Base-by-base conservation (phyloP, 2,888 invertebrate species). In the Leptinotarsa rubiginosa region DNA sequence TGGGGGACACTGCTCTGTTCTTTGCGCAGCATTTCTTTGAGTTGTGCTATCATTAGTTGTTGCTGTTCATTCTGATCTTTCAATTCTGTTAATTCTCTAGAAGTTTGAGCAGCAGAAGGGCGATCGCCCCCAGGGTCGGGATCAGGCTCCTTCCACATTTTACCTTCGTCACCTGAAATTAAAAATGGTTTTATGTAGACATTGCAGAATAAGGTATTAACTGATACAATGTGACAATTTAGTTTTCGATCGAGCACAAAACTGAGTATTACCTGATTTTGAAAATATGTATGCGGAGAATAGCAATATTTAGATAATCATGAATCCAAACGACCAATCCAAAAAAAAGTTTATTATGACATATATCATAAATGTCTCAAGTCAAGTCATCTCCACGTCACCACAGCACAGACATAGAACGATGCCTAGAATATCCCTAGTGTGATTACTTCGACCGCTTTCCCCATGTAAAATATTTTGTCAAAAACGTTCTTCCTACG, bases 1-100 rank as follows among this genome's bases (percentile, higher is more conserved):
- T 86, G 86, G 5, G 87, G 85, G 13, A 88, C 86, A 56, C 79
- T 84, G 50, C 85, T 85, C 71, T 87, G 87, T 65, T 89, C 88
- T 78, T 88, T 88, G 31, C 87, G 82, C 64, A 89, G 79, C 85
- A 88, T 86, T 81, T 88, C 88, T 76, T 88, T 88, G 47, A 89
- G 77, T 76, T 88, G 88, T 47, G 87, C 86, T 75, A 88, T 87
- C 49, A 88, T 79, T 20, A 86, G 81, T 75, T 88, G 85, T 74
- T 88, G 88, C 74, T 88, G 87, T 73, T 87, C 86, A 76, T 84
- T 86, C 78, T 88, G 86, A 74, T 87, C 87, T 79, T 87, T 86
- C 52, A 87, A 80, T 73, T 87, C 87, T 41, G 81, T 79, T 56
- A 86, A 76, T 82, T 87, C 85, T 72, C 78, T 82, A 13, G 82